Conservation (phyloP, 2,888 invertebrate species). For the Microplitis manilae region DNA sequence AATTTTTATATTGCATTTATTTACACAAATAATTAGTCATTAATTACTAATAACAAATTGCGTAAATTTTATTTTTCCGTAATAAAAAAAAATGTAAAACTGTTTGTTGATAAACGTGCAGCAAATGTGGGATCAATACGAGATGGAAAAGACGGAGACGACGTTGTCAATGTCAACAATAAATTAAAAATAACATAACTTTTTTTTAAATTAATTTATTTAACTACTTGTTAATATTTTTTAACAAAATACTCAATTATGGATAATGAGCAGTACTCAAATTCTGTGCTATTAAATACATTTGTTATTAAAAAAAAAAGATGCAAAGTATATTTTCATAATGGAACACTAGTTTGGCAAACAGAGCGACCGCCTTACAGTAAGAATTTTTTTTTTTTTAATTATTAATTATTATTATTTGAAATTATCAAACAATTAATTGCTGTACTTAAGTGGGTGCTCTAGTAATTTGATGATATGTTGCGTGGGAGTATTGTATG, state of each 20-base stretch:
- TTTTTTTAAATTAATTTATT: neutral
- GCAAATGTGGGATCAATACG: conserved; percentile 1
- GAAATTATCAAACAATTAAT: conserved; percentile 2
- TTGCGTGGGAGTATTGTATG: neutral
- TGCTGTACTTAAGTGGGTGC: neutral
- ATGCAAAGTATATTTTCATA: conserved; percentile 77
- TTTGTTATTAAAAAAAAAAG: conserved; percentile 77
- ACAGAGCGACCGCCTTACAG: conserved; percentile 74
- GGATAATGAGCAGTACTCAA: conserved; percentile 59
- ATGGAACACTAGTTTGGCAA: conserved; percentile 78
- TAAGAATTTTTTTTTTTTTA: conserved; percentile 63
- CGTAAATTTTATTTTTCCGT: neutral
- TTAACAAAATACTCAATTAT: conserved; percentile 43
- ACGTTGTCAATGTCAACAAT: neutral
- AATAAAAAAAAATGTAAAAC: neutral
- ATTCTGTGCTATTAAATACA: conserved; percentile 73
- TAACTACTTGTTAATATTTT: neutral
- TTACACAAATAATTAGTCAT: neutral
- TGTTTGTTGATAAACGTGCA: neutral
- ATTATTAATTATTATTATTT: too few relatives aligned
- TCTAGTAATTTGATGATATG: neutral
- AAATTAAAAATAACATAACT: neutral
- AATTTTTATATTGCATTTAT: too few relatives aligned
- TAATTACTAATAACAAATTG: neutral
- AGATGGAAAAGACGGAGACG: conserved; percentile 6